Percentiles rank a stretch among this genome's conserved stretches.
These are phyloP conservation scores for Sarcophilus harrisii DNA, from an alignment of 2,797 vertebrate genomes.

Conservation along the genomic window DNA sequence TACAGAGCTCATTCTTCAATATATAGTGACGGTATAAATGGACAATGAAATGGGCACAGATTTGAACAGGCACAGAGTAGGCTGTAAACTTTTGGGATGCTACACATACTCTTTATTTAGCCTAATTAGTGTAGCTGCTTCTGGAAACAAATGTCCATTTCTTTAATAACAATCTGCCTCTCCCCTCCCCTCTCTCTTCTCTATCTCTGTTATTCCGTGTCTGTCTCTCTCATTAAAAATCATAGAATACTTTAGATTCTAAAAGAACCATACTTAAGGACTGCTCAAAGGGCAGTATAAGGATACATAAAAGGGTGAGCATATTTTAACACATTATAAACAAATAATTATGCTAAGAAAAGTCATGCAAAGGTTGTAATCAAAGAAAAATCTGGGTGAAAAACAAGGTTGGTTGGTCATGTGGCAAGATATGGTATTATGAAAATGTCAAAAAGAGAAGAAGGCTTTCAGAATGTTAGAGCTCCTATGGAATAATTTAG, in stretches of 20 bases:
- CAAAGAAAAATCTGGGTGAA: not conserved
- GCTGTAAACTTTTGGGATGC: not conserved
- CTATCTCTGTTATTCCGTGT: too few relatives aligned
- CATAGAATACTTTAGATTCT: not conserved
- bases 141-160: not conserved
- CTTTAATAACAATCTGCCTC: not conserved
- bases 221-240: not conserved
- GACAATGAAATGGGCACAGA: not conserved
- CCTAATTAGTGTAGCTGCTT: not conserved
- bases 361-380: not conserved
- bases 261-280: not conserved
- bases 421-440: not conserved
- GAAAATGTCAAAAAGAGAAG: not conserved
- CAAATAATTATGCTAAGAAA: not conserved
- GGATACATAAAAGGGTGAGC: not conserved
- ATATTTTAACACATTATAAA: not conserved
- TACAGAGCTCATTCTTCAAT: not conserved
- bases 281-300: not conserved
- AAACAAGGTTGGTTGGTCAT: not conserved
- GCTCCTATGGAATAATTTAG: not conserved
- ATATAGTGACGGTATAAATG: not conserved
- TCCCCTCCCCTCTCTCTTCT: too few relatives aligned
- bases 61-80: not conserved
- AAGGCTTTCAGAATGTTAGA: not conserved
- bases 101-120: not conserved